Base-by-base conservation (phyloP, 1,140 invertebrate species). In the Bombus superbus region DNA sequence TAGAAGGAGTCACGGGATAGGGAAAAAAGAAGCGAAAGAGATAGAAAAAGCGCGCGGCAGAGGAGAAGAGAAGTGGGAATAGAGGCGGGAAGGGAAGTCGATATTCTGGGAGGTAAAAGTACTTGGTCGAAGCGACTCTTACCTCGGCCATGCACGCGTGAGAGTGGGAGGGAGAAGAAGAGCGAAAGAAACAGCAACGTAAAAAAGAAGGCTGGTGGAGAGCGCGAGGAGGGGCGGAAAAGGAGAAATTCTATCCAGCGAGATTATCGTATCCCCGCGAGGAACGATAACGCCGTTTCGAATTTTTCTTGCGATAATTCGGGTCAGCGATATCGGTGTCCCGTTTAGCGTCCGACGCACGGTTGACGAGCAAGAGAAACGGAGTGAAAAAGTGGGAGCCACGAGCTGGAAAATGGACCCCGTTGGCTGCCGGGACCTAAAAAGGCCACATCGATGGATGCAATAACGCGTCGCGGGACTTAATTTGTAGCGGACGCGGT, bases 251-350 rank as follows among this genome's bases (percentile, higher is more conserved):
- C 59, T 81, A 89, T 89, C 86, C 88, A 62, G 38, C 74, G 40
- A 86, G 88, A 89, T 88, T 89, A 89, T 88, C 82, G 88, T 73
- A 77, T 82, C 74, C 53, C 83, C 64, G 59, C 59, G 57, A 66
- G 81, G 66, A 35, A 81, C 53, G 69, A 62, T 40, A 72, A 25
- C 57, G 77, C 57, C 71, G 77, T 75, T 81, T 83, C 87, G 83
- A 89, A 88, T 88, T 88, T 84, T 84, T 86, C 83, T 64, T 22
- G n/a, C 40, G 87, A 88, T 88, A 85, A 81, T 80, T 88, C 62
- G 74, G 68, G 62, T 57, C 68, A 66, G 84, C 78, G 77, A 40
- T 88, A 87, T 83, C 82, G 82, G 73, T 40, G 47, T 42, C 79
- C 76, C 72, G 42, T 74, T 83, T 83, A 80, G 42, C 57, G 11